phyloP scores from a whole-genome alignment of 2,797 vertebrate species.

The Menidia menidia region DNA sequence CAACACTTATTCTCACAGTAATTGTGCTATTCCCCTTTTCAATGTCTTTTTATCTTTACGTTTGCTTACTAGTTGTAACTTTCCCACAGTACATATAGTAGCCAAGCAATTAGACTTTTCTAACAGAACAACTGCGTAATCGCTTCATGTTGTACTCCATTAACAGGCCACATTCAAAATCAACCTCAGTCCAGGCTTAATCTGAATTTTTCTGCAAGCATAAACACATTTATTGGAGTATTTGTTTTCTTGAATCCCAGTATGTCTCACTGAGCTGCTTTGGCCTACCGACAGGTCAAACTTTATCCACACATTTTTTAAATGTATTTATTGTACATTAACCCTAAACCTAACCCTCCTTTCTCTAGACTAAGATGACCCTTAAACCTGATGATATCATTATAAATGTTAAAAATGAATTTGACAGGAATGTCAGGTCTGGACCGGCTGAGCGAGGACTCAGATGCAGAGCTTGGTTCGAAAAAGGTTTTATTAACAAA shows the following conservation, averaged over 20 bases:
- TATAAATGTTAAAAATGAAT: neutral
- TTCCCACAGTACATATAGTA: neutral
- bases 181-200: neutral
- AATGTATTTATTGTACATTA: too few relatives aligned
- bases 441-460: too few relatives aligned
- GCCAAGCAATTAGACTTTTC: neutral
- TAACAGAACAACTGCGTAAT: neutral
- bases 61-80: neutral
- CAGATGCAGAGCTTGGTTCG: too few relatives aligned
- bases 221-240: neutral
- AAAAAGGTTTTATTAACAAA: too few relatives aligned
- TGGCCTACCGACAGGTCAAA: neutral
- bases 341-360: too few relatives aligned
- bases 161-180: neutral
- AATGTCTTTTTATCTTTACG: neutral
- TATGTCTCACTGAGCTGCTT: neutral
- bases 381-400: neutral
- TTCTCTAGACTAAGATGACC: too few relatives aligned
- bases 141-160: neutral
- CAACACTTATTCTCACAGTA: neutral
- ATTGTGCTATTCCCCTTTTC: neutral
- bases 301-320: neutral
- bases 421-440: too few relatives aligned
- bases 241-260: too few relatives aligned
- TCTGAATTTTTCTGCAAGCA: neutral